Base-by-base conservation (phyloP, 2,888 invertebrate genomes). In the Drosophila rellima region DNA sequence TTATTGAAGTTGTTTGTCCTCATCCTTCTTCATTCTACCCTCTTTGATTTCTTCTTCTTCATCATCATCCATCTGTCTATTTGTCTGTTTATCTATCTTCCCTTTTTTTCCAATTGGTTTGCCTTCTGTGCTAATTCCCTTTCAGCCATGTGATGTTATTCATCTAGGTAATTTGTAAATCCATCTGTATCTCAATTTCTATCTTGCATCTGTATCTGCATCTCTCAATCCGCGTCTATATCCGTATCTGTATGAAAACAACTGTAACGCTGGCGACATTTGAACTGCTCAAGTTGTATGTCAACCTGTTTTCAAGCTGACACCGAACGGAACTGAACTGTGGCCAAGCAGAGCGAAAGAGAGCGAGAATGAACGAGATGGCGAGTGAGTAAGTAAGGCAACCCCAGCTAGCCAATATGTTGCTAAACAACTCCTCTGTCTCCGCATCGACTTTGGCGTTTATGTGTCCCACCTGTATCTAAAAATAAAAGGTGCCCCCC, bases 301-400 rank as follows among this genome's bases (percentile, higher is more conserved):
- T 82, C 86, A 81, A 85, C 80, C 80, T 82, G 86, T 85, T 85
- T 75, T 62, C 20, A 74, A 70, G 52, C 61, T 75, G 65, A 70
- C 76, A 74, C 66, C 62, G 42, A 20, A 47, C 44, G 37, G 26
- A 72, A 56, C 33, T 52, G 5, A 70, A 52, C 71, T 56, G 63
- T 62, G 56, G 44, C 50, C 45, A 17, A 45, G 48, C 72, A 7
- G n/a, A 11, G 13, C 2, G n/a, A 35, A 35, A 33, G 23, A 4
- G 11, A 4, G 13, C 4, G 5, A 5, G 13, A 6, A 7, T 2
- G 10, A 18, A 3, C 10, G 40, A 40, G 40, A 40, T 3, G 40
- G 18, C 4, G 11, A 40, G 37, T 23, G 23, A 3, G 29, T 29
- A 8, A 33, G 18, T 5, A 8, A 7, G 11, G 37, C 37, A 37